These are phyloP conservation scores for Tapirus indicus DNA, from an alignment of 2,797 vertebrate species.

Conservation along the genomic window DNA sequence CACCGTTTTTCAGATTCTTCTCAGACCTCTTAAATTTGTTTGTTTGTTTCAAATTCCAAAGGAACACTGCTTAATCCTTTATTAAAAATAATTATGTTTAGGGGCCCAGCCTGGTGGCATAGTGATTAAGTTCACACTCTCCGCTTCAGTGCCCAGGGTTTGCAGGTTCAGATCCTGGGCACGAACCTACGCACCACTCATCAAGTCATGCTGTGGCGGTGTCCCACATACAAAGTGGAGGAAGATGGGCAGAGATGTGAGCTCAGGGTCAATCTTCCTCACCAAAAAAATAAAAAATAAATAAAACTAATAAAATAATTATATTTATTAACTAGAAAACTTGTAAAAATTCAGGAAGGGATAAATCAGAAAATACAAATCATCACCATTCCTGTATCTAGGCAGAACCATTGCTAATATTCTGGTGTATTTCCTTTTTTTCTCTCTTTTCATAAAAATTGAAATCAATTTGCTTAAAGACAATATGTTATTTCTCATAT, in stretches of 20 bases:
- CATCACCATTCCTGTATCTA: neutral
- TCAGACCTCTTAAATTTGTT: neutral
- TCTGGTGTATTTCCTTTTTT: neutral
- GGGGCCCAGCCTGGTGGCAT: too few relatives aligned
- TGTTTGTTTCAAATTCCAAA: neutral
- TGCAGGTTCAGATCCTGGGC: too few relatives aligned
- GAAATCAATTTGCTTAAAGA: neutral
- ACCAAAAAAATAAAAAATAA: too few relatives aligned
- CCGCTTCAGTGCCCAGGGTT: too few relatives aligned
- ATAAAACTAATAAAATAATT: neutral
- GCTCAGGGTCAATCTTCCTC: too few relatives aligned
- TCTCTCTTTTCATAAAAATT: neutral
- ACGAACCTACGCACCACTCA: too few relatives aligned
- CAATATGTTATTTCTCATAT: neutral
- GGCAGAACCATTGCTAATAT: neutral
- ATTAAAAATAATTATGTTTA: neutral
- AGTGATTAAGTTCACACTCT: too few relatives aligned
- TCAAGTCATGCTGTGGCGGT: too few relatives aligned
- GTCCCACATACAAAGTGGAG: too few relatives aligned
- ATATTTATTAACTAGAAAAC: neutral
- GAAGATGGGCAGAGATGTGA: too few relatives aligned
- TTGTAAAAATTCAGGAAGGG: neutral
- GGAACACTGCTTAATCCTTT: neutral
- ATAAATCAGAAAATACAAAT: constrained; percentile 11
- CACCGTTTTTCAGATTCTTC: neutral